Percentiles rank a stretch among this genome's conserved stretches.
phyloP scores from a whole-genome alignment of 2,113 vertebrate genomes.

The Pygoscelis antarcticus region DNA sequence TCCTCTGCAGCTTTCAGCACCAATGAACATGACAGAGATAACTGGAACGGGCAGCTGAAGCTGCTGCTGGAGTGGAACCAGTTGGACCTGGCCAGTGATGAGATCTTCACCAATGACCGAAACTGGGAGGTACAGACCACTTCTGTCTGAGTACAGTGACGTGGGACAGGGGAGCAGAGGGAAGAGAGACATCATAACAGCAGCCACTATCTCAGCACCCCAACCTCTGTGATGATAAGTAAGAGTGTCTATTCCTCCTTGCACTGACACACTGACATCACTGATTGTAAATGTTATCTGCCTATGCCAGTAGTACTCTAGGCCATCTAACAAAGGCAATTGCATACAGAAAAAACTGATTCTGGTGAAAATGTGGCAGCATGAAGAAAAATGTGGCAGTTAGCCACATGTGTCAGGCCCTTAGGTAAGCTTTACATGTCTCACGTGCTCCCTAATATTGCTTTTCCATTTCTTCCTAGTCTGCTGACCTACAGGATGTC shows the following conservation, averaged over 20 bases:
- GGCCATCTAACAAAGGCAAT: background rate
- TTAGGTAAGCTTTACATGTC: background rate
- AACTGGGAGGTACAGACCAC: constrained; percentile 76
- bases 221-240: background rate
- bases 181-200: background rate
- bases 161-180: background rate
- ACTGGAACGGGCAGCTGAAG: constrained; percentile 83
- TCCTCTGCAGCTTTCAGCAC: constrained; percentile 78
- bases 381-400: background rate
- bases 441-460: background rate
- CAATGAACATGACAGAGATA: constrained; percentile 79
- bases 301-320: background rate
- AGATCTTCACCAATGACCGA: constrained; percentile 83
- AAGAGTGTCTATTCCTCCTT: background rate
- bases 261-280: background rate
- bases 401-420: background rate
- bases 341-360: background rate
- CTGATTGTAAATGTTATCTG: background rate
- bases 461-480: constrained; percentile 71
- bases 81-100: constrained; percentile 78
- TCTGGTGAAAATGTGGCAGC: background rate
- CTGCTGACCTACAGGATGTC: constrained; percentile 87
- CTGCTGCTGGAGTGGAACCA: constrained; percentile 84
- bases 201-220: background rate
- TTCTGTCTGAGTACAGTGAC: background rate